phyloP scores from a whole-genome alignment of 2,888 invertebrate species.

The Apotomis turbidana region DNA sequence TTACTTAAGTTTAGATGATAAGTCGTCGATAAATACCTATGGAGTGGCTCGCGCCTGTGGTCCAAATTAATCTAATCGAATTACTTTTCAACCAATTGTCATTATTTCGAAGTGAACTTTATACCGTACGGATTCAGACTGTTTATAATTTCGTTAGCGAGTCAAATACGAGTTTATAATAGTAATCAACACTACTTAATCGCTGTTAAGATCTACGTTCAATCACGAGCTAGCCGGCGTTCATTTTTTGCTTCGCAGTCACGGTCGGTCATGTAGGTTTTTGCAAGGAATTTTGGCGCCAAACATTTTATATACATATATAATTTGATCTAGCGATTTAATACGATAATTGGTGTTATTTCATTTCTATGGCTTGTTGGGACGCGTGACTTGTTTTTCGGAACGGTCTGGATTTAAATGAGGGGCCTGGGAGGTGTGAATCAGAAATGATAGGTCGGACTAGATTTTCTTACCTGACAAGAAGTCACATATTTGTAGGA shows the following conservation, averaged over 20 bases:
- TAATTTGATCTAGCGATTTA: slow-evolving; percentile 49
- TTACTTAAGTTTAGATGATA: too few relatives aligned
- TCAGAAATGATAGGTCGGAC: not conserved
- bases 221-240: slow-evolving; percentile 17
- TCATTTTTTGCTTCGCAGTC: slow-evolving; percentile 68
- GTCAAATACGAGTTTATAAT: too few relatives aligned
- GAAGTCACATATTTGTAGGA: not conserved
- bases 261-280: slow-evolving; percentile 77
- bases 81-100: too few relatives aligned
- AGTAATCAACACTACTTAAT: slow-evolving; percentile 19
- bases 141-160: too few relatives aligned
- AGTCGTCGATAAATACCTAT: too few relatives aligned
- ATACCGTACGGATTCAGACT: too few relatives aligned
- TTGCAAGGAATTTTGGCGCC: slow-evolving; percentile 81
- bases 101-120: too few relatives aligned
- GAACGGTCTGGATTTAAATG: slow-evolving; percentile 21
- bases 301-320: slow-evolving; percentile 57
- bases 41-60: too few relatives aligned
- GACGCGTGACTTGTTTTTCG: slow-evolving; percentile 54
- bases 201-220: slow-evolving; percentile 33
- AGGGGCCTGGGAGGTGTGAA: slow-evolving; percentile 16
- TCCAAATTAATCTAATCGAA: too few relatives aligned
- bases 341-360: slow-evolving; percentile 39
- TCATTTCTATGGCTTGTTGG: slow-evolving; percentile 41
- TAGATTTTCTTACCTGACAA: not conserved